Evolutionary conservation across 1,140 invertebrate species (phyloP).

Genomic region (Heliconius hewitsoni): DNA sequence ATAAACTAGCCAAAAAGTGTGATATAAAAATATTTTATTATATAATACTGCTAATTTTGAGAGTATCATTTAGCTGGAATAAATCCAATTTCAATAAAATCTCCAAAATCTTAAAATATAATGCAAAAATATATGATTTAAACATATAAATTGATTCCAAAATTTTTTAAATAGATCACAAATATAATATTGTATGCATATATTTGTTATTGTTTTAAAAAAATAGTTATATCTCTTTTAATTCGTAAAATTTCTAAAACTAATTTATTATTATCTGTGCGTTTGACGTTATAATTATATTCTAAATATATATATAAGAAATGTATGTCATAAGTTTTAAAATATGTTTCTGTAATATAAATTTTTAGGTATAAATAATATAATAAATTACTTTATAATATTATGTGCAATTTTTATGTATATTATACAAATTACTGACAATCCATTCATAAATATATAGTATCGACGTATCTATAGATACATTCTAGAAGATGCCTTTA

Average conservation of each 20-base stretch:
- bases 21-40: not conserved
- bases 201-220: not conserved
- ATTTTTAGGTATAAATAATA: no score
- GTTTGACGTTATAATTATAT: not conserved
- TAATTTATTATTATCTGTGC: not conserved
- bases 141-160: not conserved
- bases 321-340: no score
- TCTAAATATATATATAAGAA: no score
- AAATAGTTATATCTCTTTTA: not conserved
- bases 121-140: not conserved
- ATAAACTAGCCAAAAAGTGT: not conserved
- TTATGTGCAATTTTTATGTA: no score
- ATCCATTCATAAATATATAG: no score
- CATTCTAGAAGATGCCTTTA: no score
- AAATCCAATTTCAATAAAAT: not conserved
- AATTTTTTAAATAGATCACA: not conserved
- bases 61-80: not conserved
- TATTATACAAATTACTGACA: no score
- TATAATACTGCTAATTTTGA: constrained; percentile 9
- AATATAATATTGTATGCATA: not conserved
- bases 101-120: not conserved
- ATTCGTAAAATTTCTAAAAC: not conserved
- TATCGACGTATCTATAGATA: no score
- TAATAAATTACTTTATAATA: no score
- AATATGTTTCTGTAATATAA: no score